Percentiles rank a stretch among this genome's conserved stretches.
phyloP scores from a whole-genome alignment of 2,797 vertebrate species.

The Myotis vivesi region DNA sequence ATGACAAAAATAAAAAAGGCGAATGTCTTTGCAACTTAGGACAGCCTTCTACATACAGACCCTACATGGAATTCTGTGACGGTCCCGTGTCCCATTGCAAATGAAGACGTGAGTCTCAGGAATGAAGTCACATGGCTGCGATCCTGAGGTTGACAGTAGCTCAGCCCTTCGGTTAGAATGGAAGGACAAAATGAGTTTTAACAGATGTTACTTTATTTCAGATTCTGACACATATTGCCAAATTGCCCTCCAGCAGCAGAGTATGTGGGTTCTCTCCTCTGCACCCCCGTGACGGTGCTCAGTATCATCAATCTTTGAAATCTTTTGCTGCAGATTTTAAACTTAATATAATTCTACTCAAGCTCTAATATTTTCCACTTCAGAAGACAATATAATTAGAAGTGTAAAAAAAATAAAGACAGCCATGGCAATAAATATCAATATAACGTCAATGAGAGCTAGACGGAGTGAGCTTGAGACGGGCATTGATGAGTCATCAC shows the following conservation, averaged over 20 bases:
- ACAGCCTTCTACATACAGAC: neutral
- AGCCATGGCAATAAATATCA: neutral
- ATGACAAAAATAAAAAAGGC: neutral
- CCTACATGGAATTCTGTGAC: neutral
- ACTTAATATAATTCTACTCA: constrained; percentile 13
- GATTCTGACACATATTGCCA: neutral
- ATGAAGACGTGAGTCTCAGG: neutral
- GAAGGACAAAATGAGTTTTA: neutral
- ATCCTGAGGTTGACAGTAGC: neutral
- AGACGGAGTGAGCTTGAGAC: neutral
- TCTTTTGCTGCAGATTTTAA: neutral
- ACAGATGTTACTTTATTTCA: neutral
- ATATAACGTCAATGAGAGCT: neutral
- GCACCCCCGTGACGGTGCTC: accelerated
- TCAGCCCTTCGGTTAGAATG: neutral
- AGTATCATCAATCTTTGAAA: neutral
- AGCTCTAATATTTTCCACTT: constrained; percentile 1
- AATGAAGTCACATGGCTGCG: accelerated
- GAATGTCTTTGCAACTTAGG: neutral
- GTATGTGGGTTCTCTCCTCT: neutral
- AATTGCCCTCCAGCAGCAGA: neutral
- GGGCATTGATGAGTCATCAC: neutral
- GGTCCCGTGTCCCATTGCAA: neutral
- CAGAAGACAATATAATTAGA: constrained; percentile 37
- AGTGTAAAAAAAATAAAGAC: neutral